phyloP scores from a whole-genome alignment of 2,113 vertebrate genomes.

The Pituophis catenifer region DNA sequence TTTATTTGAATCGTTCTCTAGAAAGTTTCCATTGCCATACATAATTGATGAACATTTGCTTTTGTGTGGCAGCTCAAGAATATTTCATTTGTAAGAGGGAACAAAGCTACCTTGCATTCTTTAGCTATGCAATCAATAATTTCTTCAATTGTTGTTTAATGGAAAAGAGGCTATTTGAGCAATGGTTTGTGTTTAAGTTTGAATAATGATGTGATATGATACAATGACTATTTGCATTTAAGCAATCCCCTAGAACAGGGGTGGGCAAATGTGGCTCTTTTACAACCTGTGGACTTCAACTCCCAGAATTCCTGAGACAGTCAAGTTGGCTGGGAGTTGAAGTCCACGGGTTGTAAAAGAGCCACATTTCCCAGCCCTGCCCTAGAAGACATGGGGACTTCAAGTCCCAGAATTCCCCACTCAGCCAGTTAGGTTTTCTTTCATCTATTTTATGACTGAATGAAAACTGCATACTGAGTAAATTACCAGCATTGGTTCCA shows the following conservation, averaged over 20 bases:
- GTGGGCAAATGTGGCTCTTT: too few species aligned
- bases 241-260: neutral
- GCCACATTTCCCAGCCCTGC: too few species aligned
- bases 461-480: neutral
- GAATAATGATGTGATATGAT: neutral
- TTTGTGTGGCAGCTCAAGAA: slow-evolving; percentile 25
- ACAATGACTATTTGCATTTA: neutral
- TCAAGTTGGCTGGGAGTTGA: too few species aligned
- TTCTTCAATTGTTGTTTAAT: neutral
- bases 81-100: slow-evolving; percentile 36
- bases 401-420: neutral
- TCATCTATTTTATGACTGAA: neutral
- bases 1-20: slow-evolving; percentile 1
- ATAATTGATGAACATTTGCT: neutral
- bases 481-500: neutral
- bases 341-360: too few species aligned
- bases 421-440: neutral
- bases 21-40: slow-evolving; percentile 12
- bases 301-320: too few species aligned
- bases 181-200: neutral
- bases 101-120: neutral
- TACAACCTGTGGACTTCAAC: too few species aligned
- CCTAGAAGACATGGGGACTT: neutral
- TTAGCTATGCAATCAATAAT: neutral
- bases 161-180: neutral